Evolutionary conservation across 2,797 vertebrate species (phyloP), one percentile per base, ranked within the genome.

Genomic region (Rhadinocentrus ornatus): DNA sequence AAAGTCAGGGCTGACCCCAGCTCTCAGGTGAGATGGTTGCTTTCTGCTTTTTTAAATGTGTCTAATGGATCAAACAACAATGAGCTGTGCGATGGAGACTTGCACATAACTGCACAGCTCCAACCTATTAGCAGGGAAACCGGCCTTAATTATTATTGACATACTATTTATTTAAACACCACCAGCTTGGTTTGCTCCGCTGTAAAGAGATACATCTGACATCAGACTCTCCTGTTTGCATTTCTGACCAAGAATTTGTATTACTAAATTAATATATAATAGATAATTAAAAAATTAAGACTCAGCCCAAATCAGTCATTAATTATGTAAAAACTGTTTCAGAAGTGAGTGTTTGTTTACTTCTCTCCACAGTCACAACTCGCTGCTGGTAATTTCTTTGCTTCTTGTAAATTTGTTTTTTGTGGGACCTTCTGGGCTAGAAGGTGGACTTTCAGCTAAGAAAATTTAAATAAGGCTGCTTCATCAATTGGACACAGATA

Each of bases 91-190:
- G 3, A n/a, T 41, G 52, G 44, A 31, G 53, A 34, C 16, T 7
- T 31, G 11, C 35, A 41, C 35, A 55, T 31, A 31, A 44, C 20
- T 26, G 53, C 20, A 15, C 26, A 32, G 37, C 39, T 67, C n/a
- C 37, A 58, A 46, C 34, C 11, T 37, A 37, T n/a, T 31, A 22
- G 64, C 11, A 56, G 39, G 37, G 37, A 16, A 66, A 55, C 35
- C 0, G 56, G 20, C 55, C 34, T 54, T 34, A 39, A 27, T 55
- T 66, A 35, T 65, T 65, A 66, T 41, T 41, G 52, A 53, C 29
- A 8, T 35, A 66, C 35, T 41, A 20, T 16, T 55, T 44, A 29
- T 55, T 4, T n/a, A 66, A 41, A 55, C 53, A 56, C 29, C 37
- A 41, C 22, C 20, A 24, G 35, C 27, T 57, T 44, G 26, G 37